Conservation (phyloP, 2,113 vertebrate genomes). For the Dinomys branickii region DNA sequence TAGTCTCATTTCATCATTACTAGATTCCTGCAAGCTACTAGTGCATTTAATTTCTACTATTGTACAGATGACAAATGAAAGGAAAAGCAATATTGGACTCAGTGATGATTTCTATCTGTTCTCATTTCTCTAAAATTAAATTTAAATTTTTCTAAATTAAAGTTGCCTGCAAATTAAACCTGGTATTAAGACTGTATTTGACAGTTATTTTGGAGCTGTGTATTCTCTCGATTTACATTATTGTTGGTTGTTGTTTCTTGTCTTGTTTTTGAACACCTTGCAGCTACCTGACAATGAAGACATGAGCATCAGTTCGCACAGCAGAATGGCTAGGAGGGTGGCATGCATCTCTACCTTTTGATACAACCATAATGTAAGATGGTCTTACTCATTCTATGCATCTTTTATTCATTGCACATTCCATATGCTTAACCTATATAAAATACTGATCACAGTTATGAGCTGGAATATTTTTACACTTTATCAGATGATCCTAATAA, state of each 20-base stretch:
- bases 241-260: not conserved
- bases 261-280: not conserved
- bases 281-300: not conserved
- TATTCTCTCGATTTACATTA: not conserved
- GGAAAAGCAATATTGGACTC: not conserved
- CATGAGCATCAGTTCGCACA: not conserved
- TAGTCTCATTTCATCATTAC: slow-evolving; percentile 26
- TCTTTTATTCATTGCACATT: not conserved
- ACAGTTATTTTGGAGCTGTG: not conserved
- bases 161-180: not conserved
- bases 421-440: not conserved
- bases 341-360: not conserved
- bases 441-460: not conserved
- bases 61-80: not conserved
- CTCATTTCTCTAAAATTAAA: slow-evolving; percentile 4
- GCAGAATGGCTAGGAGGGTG: not conserved
- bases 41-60: not conserved
- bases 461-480: not conserved
- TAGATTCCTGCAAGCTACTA: not conserved
- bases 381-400: not conserved
- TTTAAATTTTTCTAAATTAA: slow-evolving; percentile 31
- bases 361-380: not conserved
- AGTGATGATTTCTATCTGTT: not conserved
- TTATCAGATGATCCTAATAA: not conserved
- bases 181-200: not conserved